Conservation (phyloP, 2,888 invertebrate genomes). For the Metallyticus violacea region DNA sequence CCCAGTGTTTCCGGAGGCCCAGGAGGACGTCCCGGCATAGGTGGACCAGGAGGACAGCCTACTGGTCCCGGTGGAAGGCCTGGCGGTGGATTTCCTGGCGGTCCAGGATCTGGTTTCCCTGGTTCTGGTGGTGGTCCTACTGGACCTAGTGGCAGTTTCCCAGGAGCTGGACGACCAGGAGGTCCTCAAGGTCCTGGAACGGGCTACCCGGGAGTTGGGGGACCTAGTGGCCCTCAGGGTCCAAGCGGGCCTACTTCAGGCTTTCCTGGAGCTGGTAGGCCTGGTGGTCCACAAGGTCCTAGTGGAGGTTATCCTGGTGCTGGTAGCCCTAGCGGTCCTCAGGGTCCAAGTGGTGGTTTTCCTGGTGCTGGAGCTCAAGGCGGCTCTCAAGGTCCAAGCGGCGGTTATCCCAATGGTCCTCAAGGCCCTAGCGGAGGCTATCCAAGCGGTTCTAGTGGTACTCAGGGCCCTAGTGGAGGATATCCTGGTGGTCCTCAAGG, state of each 20-base stretch:
- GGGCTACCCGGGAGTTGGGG: not conserved
- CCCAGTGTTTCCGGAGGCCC: slow-evolving; percentile 37
- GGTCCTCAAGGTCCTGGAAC: slow-evolving; percentile 19
- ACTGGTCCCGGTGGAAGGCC: slow-evolving; percentile 22
- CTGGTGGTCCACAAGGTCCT: not conserved
- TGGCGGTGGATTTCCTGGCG: not conserved
- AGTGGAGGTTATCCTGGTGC: not conserved
- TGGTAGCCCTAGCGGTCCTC: not conserved
- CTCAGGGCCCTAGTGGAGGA: slow-evolving; percentile 32
- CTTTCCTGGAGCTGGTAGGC: not conserved
- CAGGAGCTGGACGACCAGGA: slow-evolving; percentile 20
- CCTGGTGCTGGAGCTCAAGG: slow-evolving; percentile 12
- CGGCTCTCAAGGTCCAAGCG: slow-evolving; percentile 27
- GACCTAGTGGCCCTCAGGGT: not conserved
- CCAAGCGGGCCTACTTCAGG: too few species aligned
- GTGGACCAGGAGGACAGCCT: slow-evolving; percentile 32
- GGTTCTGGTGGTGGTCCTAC: not conserved
- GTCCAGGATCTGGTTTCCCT: not conserved
- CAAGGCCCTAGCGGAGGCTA: slow-evolving; percentile 40
- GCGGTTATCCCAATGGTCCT: slow-evolving; percentile 35
- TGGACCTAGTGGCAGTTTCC: slow-evolving; percentile 27
- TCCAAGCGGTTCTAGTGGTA: slow-evolving; percentile 39
- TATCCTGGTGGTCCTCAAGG: slow-evolving; percentile 26
- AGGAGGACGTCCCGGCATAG: not conserved
- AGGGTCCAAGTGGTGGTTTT: not conserved